Evolutionary conservation across 2,888 invertebrate species (phyloP).

Genomic region (Maniola hyperantus): DNA sequence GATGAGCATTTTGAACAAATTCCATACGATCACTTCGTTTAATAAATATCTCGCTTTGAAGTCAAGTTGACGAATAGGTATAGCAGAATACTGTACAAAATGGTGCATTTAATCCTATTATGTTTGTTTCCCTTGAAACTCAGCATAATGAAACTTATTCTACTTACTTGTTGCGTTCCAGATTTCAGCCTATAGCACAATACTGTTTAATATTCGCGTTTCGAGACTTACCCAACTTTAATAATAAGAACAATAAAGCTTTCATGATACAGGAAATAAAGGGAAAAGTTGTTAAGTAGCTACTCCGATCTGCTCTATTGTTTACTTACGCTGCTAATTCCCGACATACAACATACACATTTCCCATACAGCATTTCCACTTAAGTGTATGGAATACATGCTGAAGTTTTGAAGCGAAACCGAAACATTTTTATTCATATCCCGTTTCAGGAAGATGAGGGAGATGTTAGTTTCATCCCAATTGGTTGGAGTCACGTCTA

Average conservation of each 20-base stretch:
- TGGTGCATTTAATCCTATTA: conserved; percentile 1
- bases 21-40: too few species aligned
- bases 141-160: conserved; percentile 11
- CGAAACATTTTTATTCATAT: background rate
- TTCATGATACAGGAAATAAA: conserved; percentile 17
- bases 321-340: background rate
- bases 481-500: too few species aligned
- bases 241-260: conserved; percentile 18
- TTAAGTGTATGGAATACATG: background rate
- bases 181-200: conserved; percentile 20
- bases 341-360: background rate
- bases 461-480: too few species aligned
- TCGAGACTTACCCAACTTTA: conserved; percentile 17
- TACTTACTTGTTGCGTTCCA: conserved; percentile 14
- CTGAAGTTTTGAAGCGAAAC: background rate
- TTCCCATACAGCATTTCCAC: too few species aligned
- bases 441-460: too few species aligned
- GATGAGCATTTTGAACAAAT: too few species aligned
- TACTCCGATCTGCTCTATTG: conserved; percentile 5
- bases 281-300: conserved; percentile 13
- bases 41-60: background rate
- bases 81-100: background rate
- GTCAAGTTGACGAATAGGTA: background rate
- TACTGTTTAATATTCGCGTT: conserved; percentile 17
- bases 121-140: conserved; percentile 8